These are phyloP conservation scores for Nomada ruficornis DNA, from an alignment of 2,888 invertebrate species.

Conservation along the genomic window DNA sequence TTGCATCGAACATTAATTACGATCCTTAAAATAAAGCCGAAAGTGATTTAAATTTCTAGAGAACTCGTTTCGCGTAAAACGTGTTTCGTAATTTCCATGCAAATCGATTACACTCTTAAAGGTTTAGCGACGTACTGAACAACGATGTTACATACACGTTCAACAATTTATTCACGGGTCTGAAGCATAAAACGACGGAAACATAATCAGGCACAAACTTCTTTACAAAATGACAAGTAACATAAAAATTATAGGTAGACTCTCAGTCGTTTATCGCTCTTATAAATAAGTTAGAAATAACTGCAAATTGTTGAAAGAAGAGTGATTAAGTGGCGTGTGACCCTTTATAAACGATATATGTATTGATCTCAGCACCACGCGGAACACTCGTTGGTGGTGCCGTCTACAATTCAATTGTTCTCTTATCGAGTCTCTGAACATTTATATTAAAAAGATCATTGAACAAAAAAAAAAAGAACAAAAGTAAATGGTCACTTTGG, in stretches of 20 bases:
- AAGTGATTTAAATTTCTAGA: too few relatives aligned
- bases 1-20: too few relatives aligned
- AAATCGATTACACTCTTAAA: neutral
- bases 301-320: constrained; percentile 71
- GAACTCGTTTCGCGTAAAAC: too few relatives aligned
- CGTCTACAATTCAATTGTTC: neutral
- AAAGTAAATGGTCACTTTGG: neutral
- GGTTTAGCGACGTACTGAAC: constrained; percentile 5
- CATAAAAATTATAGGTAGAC: constrained; percentile 3
- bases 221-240: constrained; percentile 12
- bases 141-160: neutral
- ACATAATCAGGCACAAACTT: constrained; percentile 35
- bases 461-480: neutral
- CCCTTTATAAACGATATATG: constrained; percentile 68
- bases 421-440: too few relatives aligned
- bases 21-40: too few relatives aligned
- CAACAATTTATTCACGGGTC: neutral
- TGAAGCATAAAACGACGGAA: neutral
- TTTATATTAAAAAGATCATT: too few relatives aligned
- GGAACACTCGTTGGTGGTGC: constrained; percentile 46
- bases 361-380: constrained; percentile 61
- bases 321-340: constrained; percentile 70
- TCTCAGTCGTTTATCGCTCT: constrained; percentile 49
- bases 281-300: constrained; percentile 77
- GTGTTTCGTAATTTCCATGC: too few relatives aligned